Base-by-base conservation (phyloP, 2,797 vertebrate species). In the Capromys pilorides region DNA sequence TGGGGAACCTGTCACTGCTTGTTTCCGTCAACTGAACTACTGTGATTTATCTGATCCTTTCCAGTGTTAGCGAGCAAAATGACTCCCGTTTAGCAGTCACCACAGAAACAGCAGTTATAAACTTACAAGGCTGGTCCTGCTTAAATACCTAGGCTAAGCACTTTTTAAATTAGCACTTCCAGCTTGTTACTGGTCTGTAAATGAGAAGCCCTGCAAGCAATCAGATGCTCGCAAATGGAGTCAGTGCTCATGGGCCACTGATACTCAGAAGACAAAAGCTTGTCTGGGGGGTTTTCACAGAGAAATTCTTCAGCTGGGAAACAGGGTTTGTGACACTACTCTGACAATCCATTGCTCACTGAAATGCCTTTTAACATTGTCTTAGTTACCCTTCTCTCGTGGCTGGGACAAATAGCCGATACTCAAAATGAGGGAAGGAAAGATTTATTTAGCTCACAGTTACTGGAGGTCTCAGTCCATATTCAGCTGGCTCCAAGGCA, bases 151-250 rank as follows among this genome's bases (percentile, higher is more conserved):
- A 62, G 80, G 79, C 86, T 84, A 93, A 96, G 97, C 90, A 66
- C 82, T 90, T 96, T 95, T 80, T 49, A 95, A 94, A 95, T 88
- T n/a, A 97, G 95, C 95, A 88, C 69, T 95, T 95, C 81, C 78
- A 84, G 96, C 93, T 87, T 61, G 92, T 92, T 95, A 90, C 94
- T 77, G 85, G 95, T 88, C 95, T 96, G 77, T 90, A 91, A 83
- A 95, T 69, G 93, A 93, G 95, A 97, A 66, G 57, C 90, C 90
- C 93, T 95, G 90, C 31, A 77, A 41, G 95, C 93, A 93, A 94
- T 93, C 95, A 93, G 90, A 94, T 88, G 88, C 67, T 92, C 92
- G 39, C 71, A 86, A 41, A 90, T 36, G 45, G 69, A 93, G 75
- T 83, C 61, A 10, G 92, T 90, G 90, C 86, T 93, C 85, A 13